Conservation (phyloP, 2,113 vertebrate genomes). For the Natator depressus region DNA sequence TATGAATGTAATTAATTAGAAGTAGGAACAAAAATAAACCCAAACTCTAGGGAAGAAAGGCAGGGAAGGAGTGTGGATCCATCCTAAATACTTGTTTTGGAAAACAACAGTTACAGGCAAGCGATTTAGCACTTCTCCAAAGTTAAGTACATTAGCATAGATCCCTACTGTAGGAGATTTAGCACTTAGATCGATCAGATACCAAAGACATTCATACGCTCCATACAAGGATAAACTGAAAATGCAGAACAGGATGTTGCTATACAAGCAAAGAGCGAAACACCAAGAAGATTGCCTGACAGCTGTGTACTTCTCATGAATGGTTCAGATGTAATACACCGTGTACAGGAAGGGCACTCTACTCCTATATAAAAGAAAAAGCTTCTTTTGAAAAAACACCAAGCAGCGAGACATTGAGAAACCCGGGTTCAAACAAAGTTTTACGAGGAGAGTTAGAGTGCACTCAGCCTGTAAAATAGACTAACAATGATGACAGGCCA, state of each 20-base stretch:
- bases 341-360: not conserved
- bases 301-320: not conserved
- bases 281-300: fast-evolving
- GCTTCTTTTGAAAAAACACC: not conserved
- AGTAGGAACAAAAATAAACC: conserved; percentile 3
- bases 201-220: fast-evolving
- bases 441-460: conserved; percentile 60
- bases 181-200: not conserved
- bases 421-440: conserved; percentile 56
- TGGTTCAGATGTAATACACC: fast-evolving
- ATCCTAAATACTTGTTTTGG: fast-evolving
- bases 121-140: conserved; percentile 5
- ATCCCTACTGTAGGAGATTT: not conserved
- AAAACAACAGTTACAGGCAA: not conserved
- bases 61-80: not conserved
- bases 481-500: conserved; percentile 7
- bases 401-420: not conserved
- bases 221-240: not conserved
- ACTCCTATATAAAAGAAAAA: conserved; percentile 1
- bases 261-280: not conserved
- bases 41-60: not conserved
- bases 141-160: not conserved
- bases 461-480: conserved; percentile 51
- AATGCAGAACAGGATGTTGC: not conserved
- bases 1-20: not conserved